Conservation (phyloP, 2,797 vertebrate genomes). For the Lithobates pipiens region DNA sequence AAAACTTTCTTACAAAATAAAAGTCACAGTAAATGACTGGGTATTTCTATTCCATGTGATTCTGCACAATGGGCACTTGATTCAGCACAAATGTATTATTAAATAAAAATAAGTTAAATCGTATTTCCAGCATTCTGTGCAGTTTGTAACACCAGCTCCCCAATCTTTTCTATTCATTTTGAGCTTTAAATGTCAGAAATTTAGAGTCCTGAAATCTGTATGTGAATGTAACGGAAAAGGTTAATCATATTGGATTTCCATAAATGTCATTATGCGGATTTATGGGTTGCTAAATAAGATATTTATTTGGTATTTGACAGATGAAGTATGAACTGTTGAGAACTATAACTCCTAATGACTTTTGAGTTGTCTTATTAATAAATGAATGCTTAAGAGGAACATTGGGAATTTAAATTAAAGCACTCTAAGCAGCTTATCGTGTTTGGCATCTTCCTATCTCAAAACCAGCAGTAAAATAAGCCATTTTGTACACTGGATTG, state of each 20-base stretch:
- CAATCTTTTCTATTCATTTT: constrained; percentile 49
- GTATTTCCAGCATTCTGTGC: background rate
- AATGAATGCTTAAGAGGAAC: constrained; percentile 42
- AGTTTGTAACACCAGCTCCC: constrained; percentile 6
- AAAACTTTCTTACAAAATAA: too few species aligned
- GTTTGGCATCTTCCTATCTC: constrained; percentile 18
- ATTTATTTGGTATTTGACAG: constrained; percentile 60
- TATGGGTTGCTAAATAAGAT: constrained; percentile 57
- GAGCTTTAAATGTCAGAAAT: constrained; percentile 55
- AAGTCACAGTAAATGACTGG: too few species aligned
- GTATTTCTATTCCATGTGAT: too few species aligned
- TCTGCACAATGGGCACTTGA: background rate
- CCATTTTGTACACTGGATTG: background rate
- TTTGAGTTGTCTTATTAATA: constrained; percentile 39
- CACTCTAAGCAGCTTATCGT: constrained; percentile 26
- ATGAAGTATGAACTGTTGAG: constrained; percentile 39
- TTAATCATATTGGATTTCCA: constrained; percentile 57
- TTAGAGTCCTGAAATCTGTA: constrained; percentile 55
- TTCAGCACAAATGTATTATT: background rate
- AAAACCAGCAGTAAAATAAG: background rate
- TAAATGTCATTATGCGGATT: constrained; percentile 59
- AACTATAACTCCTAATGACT: constrained; percentile 34
- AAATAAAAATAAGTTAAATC: background rate
- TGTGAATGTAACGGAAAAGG: constrained; percentile 55
- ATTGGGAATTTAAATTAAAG: constrained; percentile 39